Base-by-base conservation (phyloP, 2,113 vertebrate genomes). In the Sporophila hypoxantha region DNA sequence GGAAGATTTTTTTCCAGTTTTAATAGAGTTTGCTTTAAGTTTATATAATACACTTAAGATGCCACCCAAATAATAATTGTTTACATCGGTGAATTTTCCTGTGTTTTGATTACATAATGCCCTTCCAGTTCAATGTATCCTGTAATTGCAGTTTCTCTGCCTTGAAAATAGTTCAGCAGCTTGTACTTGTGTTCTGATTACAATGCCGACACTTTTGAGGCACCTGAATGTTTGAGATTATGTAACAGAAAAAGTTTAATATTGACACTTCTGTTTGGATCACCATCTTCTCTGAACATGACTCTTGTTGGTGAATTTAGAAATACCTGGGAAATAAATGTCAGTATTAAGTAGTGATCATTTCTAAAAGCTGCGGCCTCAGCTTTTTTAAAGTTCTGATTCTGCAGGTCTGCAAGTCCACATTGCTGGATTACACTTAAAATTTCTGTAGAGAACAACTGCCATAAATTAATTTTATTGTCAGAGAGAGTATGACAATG, bases 1-100 rank as follows among this genome's bases (percentile, higher is more conserved):
- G 75, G 82, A 78, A 88, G 60, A 56, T 55, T 8, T 57, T 6
- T 75, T 96, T 97, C 97, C 97, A 97, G 97, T 97, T 97, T 85
- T 94, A 94, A 91, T 55, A 56, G 50, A 92, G 94, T 91, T 93
- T 92, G 46, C 39, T 79, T 67, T 59, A 64, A 84, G 53, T 78
- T 61, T 56, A 73, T 69, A 69, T 69, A 69, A 64, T 27, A 78
- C 44, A 80, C 50, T 36, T 52, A 87, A 67, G 89, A 74, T 73
- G 89, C 76, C 76, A 81, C 76, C 79, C 83, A 86, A 65, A 82
- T 46, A 84, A 47, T 39, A 74, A 82, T 3, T 18, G 82, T 42
- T 77, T 65, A 55, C 91, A 56, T 76, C 2, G 1, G 76, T 26
- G 53, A 82, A 82, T 88, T 53, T 47, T 74, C 34, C 39, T 84